A percentile compares a stretch with the other conserved stretches of the same genome.
Conservation (phyloP, 2,113 vertebrate genomes). For the Andinoacara biseriatus region DNA sequence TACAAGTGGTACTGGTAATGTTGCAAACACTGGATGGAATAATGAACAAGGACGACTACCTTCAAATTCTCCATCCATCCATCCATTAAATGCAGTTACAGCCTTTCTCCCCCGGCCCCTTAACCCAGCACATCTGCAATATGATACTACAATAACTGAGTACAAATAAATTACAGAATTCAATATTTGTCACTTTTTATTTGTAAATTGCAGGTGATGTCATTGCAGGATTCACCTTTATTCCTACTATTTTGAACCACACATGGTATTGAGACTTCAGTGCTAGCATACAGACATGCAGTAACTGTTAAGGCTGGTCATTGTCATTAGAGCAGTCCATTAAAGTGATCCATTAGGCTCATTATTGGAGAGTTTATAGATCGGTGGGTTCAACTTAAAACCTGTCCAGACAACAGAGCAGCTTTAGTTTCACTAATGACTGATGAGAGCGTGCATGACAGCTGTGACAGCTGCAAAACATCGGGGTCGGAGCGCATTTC, state of each 20-base stretch:
- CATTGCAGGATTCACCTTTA: neutral
- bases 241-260: neutral
- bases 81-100: no score
- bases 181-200: neutral
- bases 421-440: neutral
- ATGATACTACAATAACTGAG: neutral
- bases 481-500: neutral
- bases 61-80: no score
- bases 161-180: neutral
- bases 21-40: neutral
- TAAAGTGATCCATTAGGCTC: slow-evolving; percentile 9
- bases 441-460: neutral
- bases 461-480: neutral
- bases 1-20: neutral
- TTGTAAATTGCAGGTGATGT: neutral
- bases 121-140: neutral
- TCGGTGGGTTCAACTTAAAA: neutral
- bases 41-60: neutral
- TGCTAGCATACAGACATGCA: neutral
- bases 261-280: neutral
- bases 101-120: no score
- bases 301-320: neutral
- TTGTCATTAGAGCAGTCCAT: neutral
- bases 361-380: neutral
- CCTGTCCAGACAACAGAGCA: neutral